phyloP scores from a whole-genome alignment of 1,140 invertebrate genomes.

The Glomeris maerens region DNA sequence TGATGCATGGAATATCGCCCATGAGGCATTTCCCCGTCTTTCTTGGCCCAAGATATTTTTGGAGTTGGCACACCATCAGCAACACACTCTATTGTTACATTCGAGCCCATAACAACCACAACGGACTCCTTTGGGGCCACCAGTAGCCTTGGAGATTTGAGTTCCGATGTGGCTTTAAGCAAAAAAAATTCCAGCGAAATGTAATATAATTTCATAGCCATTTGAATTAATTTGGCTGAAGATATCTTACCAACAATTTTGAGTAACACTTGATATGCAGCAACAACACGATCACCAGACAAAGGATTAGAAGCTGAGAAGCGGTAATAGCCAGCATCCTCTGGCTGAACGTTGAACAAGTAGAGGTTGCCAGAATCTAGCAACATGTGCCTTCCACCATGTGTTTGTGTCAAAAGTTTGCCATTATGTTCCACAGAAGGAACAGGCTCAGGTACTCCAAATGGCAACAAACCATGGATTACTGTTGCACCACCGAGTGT shows the following conservation, averaged over 20 bases:
- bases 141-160: neutral
- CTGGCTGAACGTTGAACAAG: neutral
- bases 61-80: constrained; percentile 44
- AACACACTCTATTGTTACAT: constrained; percentile 46
- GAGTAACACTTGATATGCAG: neutral
- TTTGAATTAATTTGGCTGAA: neutral
- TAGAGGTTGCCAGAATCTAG: neutral
- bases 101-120: constrained; percentile 34
- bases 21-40: constrained; percentile 29
- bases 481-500: neutral
- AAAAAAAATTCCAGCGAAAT: neutral
- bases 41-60: constrained; percentile 41
- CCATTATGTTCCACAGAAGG: neutral
- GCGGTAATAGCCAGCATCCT: neutral
- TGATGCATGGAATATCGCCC: constrained; percentile 21
- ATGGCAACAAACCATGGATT: neutral
- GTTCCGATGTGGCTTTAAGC: neutral
- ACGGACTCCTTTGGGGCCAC: constrained; percentile 9
- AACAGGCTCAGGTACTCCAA: neutral
- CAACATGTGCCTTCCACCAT: neutral
- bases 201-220: neutral
- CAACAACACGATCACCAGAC: neutral
- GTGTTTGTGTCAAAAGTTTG: neutral
- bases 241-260: neutral
- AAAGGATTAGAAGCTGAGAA: neutral